Base-by-base conservation (phyloP, 2,888 invertebrate genomes). In the Plutella xylostella region DNA sequence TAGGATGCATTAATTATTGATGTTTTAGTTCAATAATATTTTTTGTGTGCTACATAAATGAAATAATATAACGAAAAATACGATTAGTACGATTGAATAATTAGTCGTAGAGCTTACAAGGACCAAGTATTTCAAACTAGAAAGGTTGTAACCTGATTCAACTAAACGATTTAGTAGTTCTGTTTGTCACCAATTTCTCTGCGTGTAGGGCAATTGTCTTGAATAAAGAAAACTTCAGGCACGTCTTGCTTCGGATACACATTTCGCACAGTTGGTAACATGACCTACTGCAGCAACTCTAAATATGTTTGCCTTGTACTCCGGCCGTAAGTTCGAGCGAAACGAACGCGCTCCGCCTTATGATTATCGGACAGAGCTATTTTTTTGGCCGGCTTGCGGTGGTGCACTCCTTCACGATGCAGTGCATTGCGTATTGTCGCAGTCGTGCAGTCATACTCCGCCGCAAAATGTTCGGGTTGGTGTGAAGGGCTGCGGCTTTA, bases 161-260 rank as follows among this genome's bases (percentile, higher is more conserved):
- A n/a, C n/a, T n/a, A n/a, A n/a, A n/a, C n/a, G n/a, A n/a, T n/a
- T n/a, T n/a, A n/a, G n/a, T n/a, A n/a, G n/a, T n/a, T n/a, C n/a
- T n/a, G n/a, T n/a, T n/a, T n/a, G n/a, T n/a, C n/a, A n/a, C n/a
- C n/a, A n/a, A n/a, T n/a, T n/a, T n/a, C n/a, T n/a, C n/a, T 18
- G 46, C 49, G 51, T 39, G 48, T 49, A 4, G 50, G 49, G 43
- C 48, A 49, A 38, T 49, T 50, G 21, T 51, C 49, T 3, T 51
- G 49, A 20, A 51, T 14, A 21, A 33, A 33, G n/a, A 33, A 6
- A 6, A 33, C 14, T 33, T 33, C 33, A n/a, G 33, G 33, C n/a
- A 33, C 15, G 6, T 33, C 33, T 15, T 33, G 14, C 14, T 33
- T 15, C 33, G 33, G 33, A 33, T 33, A 15, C 33, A 33, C 33